Percentiles rank a stretch among this genome's conserved stretches.
Evolutionary conservation across 2,113 vertebrate species (phyloP).

Genomic region (Halichoerus grypus): DNA sequence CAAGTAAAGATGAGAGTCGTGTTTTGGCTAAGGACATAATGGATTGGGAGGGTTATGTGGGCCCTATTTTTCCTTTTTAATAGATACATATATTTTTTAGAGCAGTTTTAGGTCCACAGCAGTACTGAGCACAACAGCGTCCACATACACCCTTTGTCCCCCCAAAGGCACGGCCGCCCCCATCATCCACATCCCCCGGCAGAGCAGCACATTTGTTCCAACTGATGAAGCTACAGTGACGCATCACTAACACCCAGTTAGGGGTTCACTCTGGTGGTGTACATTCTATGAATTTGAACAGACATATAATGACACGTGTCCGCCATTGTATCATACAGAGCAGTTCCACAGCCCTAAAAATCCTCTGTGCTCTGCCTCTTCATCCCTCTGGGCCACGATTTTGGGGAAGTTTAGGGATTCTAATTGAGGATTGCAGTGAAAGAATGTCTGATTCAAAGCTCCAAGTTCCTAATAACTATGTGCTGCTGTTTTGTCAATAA

Average conservation of each 20-base stretch:
- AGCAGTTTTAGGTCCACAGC: neutral
- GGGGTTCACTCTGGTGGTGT: neutral
- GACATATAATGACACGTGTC: neutral
- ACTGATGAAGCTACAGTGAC: neutral
- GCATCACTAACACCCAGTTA: neutral
- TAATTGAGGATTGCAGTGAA: neutral
- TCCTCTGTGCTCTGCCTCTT: neutral
- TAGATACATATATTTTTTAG: neutral
- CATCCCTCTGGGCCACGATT: neutral
- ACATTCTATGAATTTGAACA: neutral
- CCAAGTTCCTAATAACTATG: neutral
- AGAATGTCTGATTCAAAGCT: constrained; percentile 28
- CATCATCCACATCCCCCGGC: neutral
- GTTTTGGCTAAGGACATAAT: neutral
- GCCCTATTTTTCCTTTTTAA: neutral
- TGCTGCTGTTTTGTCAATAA: constrained; percentile 15
- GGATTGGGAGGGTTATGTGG: neutral
- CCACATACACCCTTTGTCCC: neutral
- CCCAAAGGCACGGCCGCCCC: neutral
- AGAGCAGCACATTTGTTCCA: neutral
- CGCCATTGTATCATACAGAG: neutral
- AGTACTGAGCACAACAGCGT: neutral
- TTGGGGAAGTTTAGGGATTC: constrained; percentile 9
- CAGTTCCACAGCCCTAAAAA: neutral
- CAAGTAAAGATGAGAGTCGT: neutral